phyloP scores from a whole-genome alignment of 2,888 invertebrate genomes.

The Dinocampus coccinellae region DNA sequence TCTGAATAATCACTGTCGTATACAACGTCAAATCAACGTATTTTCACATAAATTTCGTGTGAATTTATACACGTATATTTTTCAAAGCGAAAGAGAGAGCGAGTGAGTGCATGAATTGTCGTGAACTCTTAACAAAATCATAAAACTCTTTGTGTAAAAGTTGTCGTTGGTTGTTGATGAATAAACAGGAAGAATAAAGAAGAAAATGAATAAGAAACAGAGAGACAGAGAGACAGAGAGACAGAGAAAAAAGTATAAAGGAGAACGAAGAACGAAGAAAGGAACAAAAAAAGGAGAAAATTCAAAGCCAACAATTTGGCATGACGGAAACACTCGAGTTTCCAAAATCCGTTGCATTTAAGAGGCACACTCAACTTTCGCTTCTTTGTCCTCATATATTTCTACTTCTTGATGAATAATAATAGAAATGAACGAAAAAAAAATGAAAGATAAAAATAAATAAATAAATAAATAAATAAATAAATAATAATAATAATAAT shows the following conservation, averaged over 20 bases:
- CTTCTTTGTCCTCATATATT: background rate
- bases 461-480: too few relatives aligned
- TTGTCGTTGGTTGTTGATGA: background rate
- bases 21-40: background rate
- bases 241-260: too few relatives aligned
- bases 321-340: constrained; percentile 14
- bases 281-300: constrained; percentile 29
- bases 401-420: background rate
- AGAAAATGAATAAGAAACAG: background rate
- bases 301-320: constrained; percentile 27
- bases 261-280: constrained; percentile 22
- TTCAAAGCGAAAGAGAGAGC: background rate
- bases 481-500: too few relatives aligned
- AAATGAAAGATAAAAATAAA: background rate
- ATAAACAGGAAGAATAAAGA: background rate
- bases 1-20: constrained; percentile 6
- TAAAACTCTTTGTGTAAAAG: constrained; percentile 26
- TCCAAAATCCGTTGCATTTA: background rate
- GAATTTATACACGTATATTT: background rate
- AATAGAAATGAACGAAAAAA: background rate
- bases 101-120: background rate
- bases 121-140: background rate
- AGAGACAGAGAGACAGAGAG: too few relatives aligned
- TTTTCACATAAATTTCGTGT: background rate
- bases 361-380: background rate